Base-by-base conservation (phyloP, 2,113 vertebrate genomes). In the Phylloscopus whistleri region DNA sequence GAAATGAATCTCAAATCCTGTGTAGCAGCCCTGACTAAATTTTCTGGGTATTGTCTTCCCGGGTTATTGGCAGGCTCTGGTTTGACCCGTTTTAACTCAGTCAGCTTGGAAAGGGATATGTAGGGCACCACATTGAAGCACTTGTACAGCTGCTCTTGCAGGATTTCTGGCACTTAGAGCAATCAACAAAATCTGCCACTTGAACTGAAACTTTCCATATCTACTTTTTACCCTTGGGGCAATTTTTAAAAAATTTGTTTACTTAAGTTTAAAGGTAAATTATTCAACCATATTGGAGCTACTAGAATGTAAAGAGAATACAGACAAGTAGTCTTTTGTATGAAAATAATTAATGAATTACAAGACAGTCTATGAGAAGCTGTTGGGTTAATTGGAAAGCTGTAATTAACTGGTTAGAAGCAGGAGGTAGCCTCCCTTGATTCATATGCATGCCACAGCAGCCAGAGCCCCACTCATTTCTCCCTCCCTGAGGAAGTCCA, bases 41-140 rank as follows among this genome's bases (percentile, higher is more conserved):
- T 93, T 92, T 77, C 63, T 59, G 52, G 35, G 52, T 41, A 28
- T 80, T 44, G 2, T 80, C n/a, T 93, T 91, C 60, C 31, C 41
- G 4, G 0, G 1, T 63, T 77, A 55, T 39, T 77, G 82, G 76
- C 85, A 94, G 43, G 48, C 35, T 74, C 44, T 84, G 67, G 30
- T 49, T 86, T 94, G 92, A 91, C 88, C 85, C 7, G 3, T 90
- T 94, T 94, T 91, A 93, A 53, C 39, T 88, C 75, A 11, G 35
- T 58, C 84, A 73, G 39, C 64, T 74, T 89, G 63, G 51, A 59
- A 77, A 84, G 52, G 12, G 19, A 11, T 62, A 79, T 82, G 37
- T 83, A 70, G 89, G 73, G 39, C 60, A 58, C 21, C 78, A 30
- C 16, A 55, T 33, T 0, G 0, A 60, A 73, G 33, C 59, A 26